Evolutionary conservation across 2,797 vertebrate genomes (phyloP), one percentile per base, ranked within the genome.

Genomic region (Sylvia borin): DNA sequence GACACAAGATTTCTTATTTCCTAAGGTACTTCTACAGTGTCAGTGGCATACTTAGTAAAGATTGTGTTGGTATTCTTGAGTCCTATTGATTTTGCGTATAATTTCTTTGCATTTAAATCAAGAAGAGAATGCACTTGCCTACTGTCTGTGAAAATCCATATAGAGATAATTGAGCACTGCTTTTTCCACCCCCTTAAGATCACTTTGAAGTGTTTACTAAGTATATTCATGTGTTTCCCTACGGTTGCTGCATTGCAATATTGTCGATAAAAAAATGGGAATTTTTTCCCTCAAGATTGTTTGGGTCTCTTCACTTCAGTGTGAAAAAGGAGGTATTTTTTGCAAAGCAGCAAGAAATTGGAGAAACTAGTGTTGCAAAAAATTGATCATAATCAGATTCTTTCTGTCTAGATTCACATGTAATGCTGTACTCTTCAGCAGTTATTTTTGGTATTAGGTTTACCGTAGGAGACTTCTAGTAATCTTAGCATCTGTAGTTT

Each of bases 1-100:
- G 67, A 95, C 66, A 84, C 42, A 60, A 55, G 85, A 36, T 95
- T 94, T 91, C 24, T 57, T 74, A 60, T 91, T 94, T 95, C 57
- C 68, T 31, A 64, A 76, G 92, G 77, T 93, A 20, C 53, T 75
- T 97, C 68, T 89, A 34, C 80, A 54, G 64, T 9, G 1, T 95
- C 51, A 90, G 26, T 85, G 57, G 47, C 70, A 51, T 38, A 65
- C 38, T 51, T 77, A 86, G 65, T 91, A 88, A 89, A 85, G n/a
- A 34, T 50, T 78, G 25, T 92, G 53, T 74, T 96, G 68, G 45
- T 97, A 75, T 90, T 94, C 79, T 77, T 15, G 10, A 83, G 20
- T 88, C 31, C n/a, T 79, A 20, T 74, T 94, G 70, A 84, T 95
- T 89, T 82, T 93, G 43, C 42, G 19, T 48, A 21, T 72, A 50